phyloP scores from a whole-genome alignment of 2,113 vertebrate species.

The Apus apus region DNA sequence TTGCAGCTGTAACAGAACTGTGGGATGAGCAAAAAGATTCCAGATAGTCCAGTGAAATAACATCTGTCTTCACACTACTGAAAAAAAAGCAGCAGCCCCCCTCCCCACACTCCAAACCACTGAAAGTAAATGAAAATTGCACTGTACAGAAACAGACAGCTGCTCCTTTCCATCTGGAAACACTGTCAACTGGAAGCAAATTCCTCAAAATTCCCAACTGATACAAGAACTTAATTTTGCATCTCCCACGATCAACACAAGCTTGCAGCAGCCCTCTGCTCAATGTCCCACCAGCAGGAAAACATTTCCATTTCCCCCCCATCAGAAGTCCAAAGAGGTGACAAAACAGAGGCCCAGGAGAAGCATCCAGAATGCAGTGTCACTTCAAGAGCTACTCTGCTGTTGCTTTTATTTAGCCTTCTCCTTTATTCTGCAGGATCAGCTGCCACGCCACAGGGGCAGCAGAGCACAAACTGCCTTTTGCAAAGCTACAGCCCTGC shows the following conservation, averaged over 20 bases:
- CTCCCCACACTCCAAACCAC: neutral
- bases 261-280: neutral
- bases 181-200: constrained; percentile 60
- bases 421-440: neutral
- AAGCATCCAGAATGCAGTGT: fast-evolving
- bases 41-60: neutral
- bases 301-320: neutral
- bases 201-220: constrained; percentile 64
- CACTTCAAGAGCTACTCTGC: neutral
- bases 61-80: neutral
- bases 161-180: constrained; percentile 75
- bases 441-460: neutral
- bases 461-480: neutral
- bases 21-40: neutral
- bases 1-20: fast-evolving
- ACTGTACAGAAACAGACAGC: constrained; percentile 15
- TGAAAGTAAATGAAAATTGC: neutral
- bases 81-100: neutral
- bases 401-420: neutral
- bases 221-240: neutral
- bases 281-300: neutral
- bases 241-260: neutral
- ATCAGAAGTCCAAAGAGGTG: neutral
- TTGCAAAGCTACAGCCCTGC: neutral
- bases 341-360: neutral